Evolutionary conservation across 2,113 vertebrate genomes (phyloP).

Genomic region (Austrofundulus limnaeus): DNA sequence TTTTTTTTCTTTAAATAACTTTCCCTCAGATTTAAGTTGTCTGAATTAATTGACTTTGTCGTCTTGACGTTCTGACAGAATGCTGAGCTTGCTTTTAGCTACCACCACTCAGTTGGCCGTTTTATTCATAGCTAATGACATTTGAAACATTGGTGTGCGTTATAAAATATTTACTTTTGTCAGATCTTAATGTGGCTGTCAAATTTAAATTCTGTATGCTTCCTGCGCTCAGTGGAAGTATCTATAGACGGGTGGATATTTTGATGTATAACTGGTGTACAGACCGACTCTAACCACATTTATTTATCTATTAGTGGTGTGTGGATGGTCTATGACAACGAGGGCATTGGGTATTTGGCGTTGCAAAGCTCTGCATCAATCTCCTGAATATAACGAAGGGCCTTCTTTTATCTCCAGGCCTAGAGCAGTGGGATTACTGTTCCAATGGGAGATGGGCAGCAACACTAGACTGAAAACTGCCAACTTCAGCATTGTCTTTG

Average conservation of each 20-base stretch:
- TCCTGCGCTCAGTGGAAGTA: background rate
- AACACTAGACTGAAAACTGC: conserved; percentile 61
- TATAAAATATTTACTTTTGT: background rate
- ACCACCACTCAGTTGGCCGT: background rate
- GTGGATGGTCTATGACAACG: conserved; percentile 52
- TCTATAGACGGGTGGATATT: background rate
- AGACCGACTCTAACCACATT: conserved; percentile 41
- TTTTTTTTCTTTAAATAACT: background rate
- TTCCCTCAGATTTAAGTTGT: background rate
- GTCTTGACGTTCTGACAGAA: background rate
- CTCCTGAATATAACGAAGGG: conserved; percentile 63
- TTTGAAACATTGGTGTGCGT: background rate
- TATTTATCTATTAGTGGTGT: conserved; percentile 23
- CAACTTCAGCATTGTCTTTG: conserved; percentile 66
- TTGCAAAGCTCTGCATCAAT: conserved; percentile 64
- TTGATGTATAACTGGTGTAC: background rate
- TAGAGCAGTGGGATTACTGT: conserved; percentile 67
- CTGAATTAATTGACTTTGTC: background rate
- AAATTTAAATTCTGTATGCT: background rate
- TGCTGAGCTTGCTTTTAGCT: background rate
- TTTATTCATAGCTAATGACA: background rate
- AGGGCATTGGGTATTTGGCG: conserved; percentile 44
- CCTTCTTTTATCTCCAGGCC: conserved; percentile 63
- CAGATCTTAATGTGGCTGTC: background rate
- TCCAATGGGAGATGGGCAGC: conserved; percentile 52